These are phyloP conservation scores for Pterostichus madidus DNA, from an alignment of 2,888 invertebrate genomes.

Conservation along the genomic window DNA sequence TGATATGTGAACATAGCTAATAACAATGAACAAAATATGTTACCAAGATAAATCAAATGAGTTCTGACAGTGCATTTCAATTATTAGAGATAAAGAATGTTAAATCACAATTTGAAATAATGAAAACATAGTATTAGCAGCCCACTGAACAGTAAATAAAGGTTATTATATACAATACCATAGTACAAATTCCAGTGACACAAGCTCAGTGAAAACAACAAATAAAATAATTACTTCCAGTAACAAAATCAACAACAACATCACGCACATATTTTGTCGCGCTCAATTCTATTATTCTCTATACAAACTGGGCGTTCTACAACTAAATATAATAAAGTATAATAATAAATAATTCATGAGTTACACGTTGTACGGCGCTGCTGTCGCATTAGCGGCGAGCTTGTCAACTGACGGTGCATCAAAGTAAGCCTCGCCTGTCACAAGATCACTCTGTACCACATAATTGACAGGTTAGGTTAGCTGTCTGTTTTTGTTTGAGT, in stretches of 20 bases:
- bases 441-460: constrained; percentile 12
- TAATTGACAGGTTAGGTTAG: constrained; percentile 51
- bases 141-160: constrained; percentile 29
- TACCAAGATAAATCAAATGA: no score
- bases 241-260: constrained; percentile 34
- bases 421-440: constrained; percentile 36
- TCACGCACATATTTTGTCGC: constrained; percentile 22
- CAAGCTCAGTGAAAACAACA: constrained; percentile 9
- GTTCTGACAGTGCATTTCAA: no score
- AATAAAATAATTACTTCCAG: constrained; percentile 49
- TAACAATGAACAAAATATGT: no score
- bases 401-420: constrained; percentile 56
- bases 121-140: constrained; percentile 2
- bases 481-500: constrained; percentile 38
- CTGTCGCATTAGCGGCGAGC: constrained; percentile 58
- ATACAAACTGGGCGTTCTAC: constrained; percentile 47
- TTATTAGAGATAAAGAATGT: background rate
- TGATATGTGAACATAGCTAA: no score
- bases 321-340: constrained; percentile 60
- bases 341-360: constrained; percentile 59
- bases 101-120: constrained; percentile 16
- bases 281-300: constrained; percentile 47
- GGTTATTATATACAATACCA: background rate
- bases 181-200: constrained; percentile 42
- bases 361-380: constrained; percentile 56